Evolutionary conservation across 1,140 invertebrate genomes (phyloP), one percentile per base, ranked within the genome.

Genomic region (Oscheius sp.): DNA sequence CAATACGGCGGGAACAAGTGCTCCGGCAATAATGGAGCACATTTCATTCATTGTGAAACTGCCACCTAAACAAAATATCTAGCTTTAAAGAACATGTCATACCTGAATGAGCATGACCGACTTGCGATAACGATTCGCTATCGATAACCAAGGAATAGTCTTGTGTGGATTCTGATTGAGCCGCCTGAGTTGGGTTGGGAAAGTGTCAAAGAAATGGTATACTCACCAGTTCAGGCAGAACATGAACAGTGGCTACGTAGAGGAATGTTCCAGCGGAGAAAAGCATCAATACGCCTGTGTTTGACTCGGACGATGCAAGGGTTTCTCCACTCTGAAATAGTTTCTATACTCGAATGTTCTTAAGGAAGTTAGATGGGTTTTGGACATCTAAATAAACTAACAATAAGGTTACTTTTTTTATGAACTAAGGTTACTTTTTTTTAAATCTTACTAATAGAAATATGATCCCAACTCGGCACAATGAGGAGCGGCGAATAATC

Each of bases 211-310:
- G 38, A 20, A 38, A 61, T 23, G 29, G 38, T 13, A 66, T 35
- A n/a, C 82, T 84, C 13, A 86, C 83, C 3, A 98, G 86, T 86
- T 99, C 95, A 0, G 96, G 95, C 49, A 99, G 85, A 2, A 99
- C 94, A 86, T 99, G 96, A 1, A 98, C 95, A 1, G 96, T 97
- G 0, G 96, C 93, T 3, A 99, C 96, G 84, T 98, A 99, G 4
- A 99, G 87, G 86, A 99, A 99, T 52, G 96, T 99, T 1, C 96
- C 96, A 1, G 94, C 96, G 75, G 94, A 97, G 85, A 99, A 99
- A 23, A 99, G 86, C 94, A 99, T 96, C 18, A 95, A 94, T 46
- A 97, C 90, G 49, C 93, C 94, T 84, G 91, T 98, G 1, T 93
- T 92, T 86, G 95, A 94, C 10, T 94, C 89, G 31, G 91, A 91